Conservation (phyloP, 2,797 vertebrate species). For the Muscicapa striata region DNA sequence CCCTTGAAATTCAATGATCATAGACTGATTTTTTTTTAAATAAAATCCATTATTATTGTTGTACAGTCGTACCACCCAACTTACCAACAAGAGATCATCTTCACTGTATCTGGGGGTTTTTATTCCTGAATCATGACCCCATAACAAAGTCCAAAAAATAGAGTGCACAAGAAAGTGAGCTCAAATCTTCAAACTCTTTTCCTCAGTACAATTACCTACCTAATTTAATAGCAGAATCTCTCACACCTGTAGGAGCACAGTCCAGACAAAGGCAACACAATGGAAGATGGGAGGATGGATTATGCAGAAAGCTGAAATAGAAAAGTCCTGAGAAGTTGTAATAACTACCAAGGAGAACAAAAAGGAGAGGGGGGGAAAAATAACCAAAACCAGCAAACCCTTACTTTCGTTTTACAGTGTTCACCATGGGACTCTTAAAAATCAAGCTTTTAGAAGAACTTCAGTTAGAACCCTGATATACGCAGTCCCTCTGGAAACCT, state of each 20-base stretch:
- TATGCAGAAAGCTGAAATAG: neutral
- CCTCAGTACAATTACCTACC: neutral
- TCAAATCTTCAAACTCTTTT: neutral
- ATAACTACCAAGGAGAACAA: neutral
- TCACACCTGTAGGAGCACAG: neutral
- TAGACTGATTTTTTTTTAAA: neutral
- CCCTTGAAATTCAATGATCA: neutral
- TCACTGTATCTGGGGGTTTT: rapidly evolving
- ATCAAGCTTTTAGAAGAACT: neutral
- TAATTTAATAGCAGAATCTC: neutral
- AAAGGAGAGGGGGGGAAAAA: rapidly evolving
- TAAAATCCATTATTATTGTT: neutral
- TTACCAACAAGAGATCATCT: neutral
- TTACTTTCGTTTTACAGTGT: neutral
- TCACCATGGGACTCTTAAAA: neutral
- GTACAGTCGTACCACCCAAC: neutral
- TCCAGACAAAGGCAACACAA: neutral
- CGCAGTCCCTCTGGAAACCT: neutral
- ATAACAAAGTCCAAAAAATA: neutral
- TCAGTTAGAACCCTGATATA: neutral
- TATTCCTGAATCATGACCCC: neutral
- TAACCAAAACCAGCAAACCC: rapidly evolving
- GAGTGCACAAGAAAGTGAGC: rapidly evolving
- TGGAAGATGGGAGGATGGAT: rapidly evolving
- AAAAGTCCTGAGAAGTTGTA: neutral